Evolutionary conservation across 1,140 invertebrate species (phyloP), one percentile per base, ranked within the genome.

Genomic region (Calliphora vicina): DNA sequence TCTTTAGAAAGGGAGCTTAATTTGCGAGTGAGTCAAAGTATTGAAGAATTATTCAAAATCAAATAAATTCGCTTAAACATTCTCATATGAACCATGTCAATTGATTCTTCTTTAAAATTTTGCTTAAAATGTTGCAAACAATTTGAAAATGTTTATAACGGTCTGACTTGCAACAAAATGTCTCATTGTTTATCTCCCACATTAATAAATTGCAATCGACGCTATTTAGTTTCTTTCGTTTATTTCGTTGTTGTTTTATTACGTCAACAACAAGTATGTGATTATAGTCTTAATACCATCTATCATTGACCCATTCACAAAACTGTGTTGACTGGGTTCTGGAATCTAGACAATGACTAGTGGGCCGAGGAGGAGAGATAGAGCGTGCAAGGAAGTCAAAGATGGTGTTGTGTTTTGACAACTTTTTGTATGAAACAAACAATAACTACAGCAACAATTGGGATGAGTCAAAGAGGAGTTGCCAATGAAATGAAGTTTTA

Each of bases 211-310:
- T 67, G 2, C n/a, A n/a, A 23, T 23, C 61, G 2, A 67, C n/a
- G 57, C 57, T 20, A 8, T 67, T 67, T 35, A 57, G 50, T 57
- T 57, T 57, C 50, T 57, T 57, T 0, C 5, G 8, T 35, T 2
- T 35, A 57, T 17, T 57, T 57, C 13, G 13, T 57, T 57, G 2
- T 35, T 17, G 10, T 50, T 50, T 50, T 50, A 50, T 50, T 17
- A 67, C 20, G 20, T n/a, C 61, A 67, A 23, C 61, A 67, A 67
- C 2, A 23, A 67, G n/a, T 67, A 67, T 43, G 74, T 43, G 74
- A 78, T 78, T 78, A 78, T 78, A 78, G 74, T 27, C 74, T 78
- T 78, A 78, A 78, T 78, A 43, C 74, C 74, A 78, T 78, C 74
- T 78, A 78, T 78, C 74, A 78, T 78, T 78, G 74, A 25, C 35